Evolutionary conservation across 2,797 vertebrate genomes (phyloP).

Genomic region (Podarcis siculus): DNA sequence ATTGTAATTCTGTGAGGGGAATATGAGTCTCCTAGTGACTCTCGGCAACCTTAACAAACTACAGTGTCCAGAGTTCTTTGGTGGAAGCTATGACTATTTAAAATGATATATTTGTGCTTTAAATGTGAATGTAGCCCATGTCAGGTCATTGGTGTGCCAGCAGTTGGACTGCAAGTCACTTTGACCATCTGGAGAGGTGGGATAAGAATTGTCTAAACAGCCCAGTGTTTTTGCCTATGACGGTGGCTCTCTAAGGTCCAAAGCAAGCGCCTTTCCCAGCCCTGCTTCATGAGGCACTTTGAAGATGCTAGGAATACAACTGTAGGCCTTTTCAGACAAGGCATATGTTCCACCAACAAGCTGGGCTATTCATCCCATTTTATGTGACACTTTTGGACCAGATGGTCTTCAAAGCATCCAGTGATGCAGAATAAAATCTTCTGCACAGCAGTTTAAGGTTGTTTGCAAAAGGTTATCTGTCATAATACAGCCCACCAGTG

Average conservation of each 20-base stretch:
- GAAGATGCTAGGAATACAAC: background rate
- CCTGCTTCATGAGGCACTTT: background rate
- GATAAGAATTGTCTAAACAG: background rate
- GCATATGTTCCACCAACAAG: background rate
- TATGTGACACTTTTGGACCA: background rate
- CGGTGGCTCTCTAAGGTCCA: background rate
- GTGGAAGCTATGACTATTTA: too few relatives aligned
- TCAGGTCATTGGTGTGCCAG: background rate
- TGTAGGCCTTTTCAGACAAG: background rate
- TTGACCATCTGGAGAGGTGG: background rate
- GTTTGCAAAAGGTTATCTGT: too few relatives aligned
- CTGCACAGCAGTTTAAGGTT: background rate
- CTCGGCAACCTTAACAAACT: too few relatives aligned
- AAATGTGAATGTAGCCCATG: too few relatives aligned
- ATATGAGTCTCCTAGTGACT: too few relatives aligned
- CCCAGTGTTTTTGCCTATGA: background rate
- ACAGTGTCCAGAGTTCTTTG: too few relatives aligned
- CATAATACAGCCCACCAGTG: background rate
- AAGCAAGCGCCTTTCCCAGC: background rate
- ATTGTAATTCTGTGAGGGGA: too few relatives aligned
- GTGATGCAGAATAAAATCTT: background rate
- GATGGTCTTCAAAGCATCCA: background rate
- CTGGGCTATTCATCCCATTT: background rate
- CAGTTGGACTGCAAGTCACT: background rate
- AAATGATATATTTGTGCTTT: too few relatives aligned